phyloP scores from a whole-genome alignment of 2,888 invertebrate species.

The Caenorhabditis sinica region DNA sequence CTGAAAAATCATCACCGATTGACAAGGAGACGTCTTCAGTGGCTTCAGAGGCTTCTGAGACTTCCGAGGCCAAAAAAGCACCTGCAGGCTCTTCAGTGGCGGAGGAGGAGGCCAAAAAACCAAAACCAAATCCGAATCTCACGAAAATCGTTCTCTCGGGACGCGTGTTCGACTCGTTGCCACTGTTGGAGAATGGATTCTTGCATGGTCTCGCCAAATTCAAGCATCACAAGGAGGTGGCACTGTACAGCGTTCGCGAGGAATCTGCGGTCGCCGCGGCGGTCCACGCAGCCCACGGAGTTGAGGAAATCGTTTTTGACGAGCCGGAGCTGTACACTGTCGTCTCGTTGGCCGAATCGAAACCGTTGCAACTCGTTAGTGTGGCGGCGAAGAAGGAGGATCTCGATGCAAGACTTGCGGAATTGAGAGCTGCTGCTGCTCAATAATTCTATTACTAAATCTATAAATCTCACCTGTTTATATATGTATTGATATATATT shows the following conservation, averaged over 20 bases:
- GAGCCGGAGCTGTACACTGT: not conserved
- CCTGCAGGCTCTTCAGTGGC: no score
- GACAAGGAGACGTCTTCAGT: no score
- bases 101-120: no score
- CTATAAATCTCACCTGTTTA: no score
- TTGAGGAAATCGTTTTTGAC: not conserved
- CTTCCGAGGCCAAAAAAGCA: not conserved
- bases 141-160: not conserved
- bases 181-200: not conserved
- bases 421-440: no score
- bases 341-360: not conserved
- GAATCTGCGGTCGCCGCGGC: not conserved
- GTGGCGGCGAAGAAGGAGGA: no score
- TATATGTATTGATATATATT: no score
- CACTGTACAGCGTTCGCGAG: not conserved
- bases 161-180: slow-evolving; percentile 4
- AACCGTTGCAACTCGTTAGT: no score
- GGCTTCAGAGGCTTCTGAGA: no score
- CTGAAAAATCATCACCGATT: no score
- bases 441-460: no score
- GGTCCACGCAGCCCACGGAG: not conserved
- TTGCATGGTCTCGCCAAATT: not conserved
- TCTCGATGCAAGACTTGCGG: no score
- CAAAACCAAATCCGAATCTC: not conserved
- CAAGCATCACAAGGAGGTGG: not conserved